phyloP scores from a whole-genome alignment of 2,888 invertebrate species.

The Elaeidobius kamerunicus region DNA sequence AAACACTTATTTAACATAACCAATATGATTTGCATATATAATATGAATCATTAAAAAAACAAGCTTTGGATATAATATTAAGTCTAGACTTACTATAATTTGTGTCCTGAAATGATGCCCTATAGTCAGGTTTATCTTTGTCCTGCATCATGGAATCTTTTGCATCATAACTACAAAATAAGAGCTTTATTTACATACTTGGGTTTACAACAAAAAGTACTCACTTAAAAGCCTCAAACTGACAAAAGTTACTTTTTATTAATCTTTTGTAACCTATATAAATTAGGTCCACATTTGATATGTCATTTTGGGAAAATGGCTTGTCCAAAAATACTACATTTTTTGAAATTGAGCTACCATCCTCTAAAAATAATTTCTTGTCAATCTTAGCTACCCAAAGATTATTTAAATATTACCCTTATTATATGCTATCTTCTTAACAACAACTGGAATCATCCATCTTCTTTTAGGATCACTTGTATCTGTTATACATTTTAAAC shows the following conservation, averaged over 20 bases:
- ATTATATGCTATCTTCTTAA: slow-evolving; percentile 36
- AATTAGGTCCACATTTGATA: slow-evolving; percentile 37
- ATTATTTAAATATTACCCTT: slow-evolving; percentile 20
- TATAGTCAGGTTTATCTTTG: slow-evolving; percentile 1
- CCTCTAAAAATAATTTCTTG: slow-evolving; percentile 9
- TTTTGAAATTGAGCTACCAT: slow-evolving; percentile 24
- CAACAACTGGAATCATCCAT: slow-evolving; percentile 44
- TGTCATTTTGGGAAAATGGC: slow-evolving; percentile 37
- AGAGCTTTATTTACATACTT: background rate
- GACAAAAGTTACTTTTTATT: slow-evolving; percentile 41
- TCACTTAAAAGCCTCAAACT: slow-evolving; percentile 40
- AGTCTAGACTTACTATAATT: slow-evolving; percentile 2
- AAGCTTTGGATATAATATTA: too few species aligned
- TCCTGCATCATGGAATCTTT: slow-evolving; percentile 1
- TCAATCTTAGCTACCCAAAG: background rate
- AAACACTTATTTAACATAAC: too few species aligned
- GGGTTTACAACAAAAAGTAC: background rate
- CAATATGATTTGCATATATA: too few species aligned
- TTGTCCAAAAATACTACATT: slow-evolving; percentile 45
- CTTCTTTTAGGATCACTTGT: slow-evolving; percentile 37
- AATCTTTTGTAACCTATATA: slow-evolving; percentile 38
- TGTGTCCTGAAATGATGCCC: background rate
- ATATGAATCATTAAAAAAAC: too few species aligned
- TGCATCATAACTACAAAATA: slow-evolving; percentile 6
- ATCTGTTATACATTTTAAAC: slow-evolving; percentile 42